Evolutionary conservation across 2,113 vertebrate species (phyloP).

Genomic region (Ptychochromis oligacanthus): DNA sequence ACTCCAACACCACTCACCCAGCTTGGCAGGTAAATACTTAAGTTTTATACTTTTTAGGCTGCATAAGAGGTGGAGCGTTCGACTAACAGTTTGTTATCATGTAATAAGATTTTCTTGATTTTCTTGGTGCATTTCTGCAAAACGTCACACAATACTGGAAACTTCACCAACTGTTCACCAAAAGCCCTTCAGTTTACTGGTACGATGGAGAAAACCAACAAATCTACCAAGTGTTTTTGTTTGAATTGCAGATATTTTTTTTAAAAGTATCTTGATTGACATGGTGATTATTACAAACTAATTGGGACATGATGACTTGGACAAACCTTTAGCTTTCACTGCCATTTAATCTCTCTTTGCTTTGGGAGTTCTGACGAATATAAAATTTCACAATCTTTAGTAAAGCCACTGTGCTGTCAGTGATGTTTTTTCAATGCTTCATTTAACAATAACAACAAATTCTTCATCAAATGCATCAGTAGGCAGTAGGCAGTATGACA

Average conservation of each 20-base stretch:
- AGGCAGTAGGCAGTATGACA: not conserved
- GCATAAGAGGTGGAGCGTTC: not conserved
- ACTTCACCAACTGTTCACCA: not conserved
- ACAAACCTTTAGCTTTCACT: too few species aligned
- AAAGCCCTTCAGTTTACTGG: not conserved
- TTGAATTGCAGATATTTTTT: fast-evolving
- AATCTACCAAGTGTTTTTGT: not conserved
- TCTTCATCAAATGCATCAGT: not conserved
- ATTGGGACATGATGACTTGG: not conserved
- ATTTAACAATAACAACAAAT: not conserved
- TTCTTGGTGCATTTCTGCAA: not conserved
- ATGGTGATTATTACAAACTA: not conserved
- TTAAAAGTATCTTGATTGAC: not conserved
- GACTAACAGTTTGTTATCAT: not conserved
- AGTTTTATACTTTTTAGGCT: not conserved
- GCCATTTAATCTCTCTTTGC: not conserved
- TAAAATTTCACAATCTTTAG: not conserved
- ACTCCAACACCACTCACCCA: slow-evolving; percentile 57
- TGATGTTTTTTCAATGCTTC: not conserved
- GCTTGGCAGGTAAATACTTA: slow-evolving; percentile 68
- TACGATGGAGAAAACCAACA: too few species aligned
- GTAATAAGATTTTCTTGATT: not conserved
- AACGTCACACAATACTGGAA: not conserved
- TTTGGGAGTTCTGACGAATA: not conserved
- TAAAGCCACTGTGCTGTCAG: not conserved